Evolutionary conservation across 2,888 invertebrate species (phyloP), one percentile per base, ranked within the genome.

Genomic region (Zeuzera pyrina): DNA sequence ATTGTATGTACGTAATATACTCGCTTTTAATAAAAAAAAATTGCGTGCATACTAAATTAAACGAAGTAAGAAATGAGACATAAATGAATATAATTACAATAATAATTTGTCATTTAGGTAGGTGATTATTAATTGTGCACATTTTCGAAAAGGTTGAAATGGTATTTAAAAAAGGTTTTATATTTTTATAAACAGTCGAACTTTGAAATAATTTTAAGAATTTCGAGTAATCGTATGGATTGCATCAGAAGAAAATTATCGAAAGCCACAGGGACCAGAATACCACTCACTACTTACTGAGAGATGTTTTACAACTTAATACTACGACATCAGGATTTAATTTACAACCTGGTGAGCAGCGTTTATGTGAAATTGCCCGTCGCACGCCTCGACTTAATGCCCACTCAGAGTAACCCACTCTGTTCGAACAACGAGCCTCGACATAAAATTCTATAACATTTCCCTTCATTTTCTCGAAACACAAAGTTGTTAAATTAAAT

Each of bases 321-420:
- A 49, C 56, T 51, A 66, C 46, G 52, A 58, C 61, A 71, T 71
- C 67, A 69, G 55, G 62, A 61, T 67, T 71, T 71, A 71, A 72
- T 70, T 67, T 62, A 64, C 63, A 57, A 58, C 57, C 53, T 34
- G 42, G 42, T 42, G 55, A 56, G 52, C 55, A 44, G 62, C 59
- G 55, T 63, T 70, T 69, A 67, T 46, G 29, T 36, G 44, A 65
- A 61, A 71, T 70, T 71, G 62, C 53, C 47, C 44, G 33, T 35
- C 28, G 28, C 43, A 42, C 40, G 42, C 35, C 41, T 34, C 27
- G 31, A 31, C 41, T 31, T 58, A 58, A 58, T 57, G 48, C 46
- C 31, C 39, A 47, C 48, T 42, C 46, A 38, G 35, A 22, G 45
- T 30, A 31, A 39, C 34, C 41, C 39, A 36, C 32, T 25, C 35